These are phyloP conservation scores for Pelecanus crispus DNA, from an alignment of 2,113 vertebrate species.

Conservation along the genomic window DNA sequence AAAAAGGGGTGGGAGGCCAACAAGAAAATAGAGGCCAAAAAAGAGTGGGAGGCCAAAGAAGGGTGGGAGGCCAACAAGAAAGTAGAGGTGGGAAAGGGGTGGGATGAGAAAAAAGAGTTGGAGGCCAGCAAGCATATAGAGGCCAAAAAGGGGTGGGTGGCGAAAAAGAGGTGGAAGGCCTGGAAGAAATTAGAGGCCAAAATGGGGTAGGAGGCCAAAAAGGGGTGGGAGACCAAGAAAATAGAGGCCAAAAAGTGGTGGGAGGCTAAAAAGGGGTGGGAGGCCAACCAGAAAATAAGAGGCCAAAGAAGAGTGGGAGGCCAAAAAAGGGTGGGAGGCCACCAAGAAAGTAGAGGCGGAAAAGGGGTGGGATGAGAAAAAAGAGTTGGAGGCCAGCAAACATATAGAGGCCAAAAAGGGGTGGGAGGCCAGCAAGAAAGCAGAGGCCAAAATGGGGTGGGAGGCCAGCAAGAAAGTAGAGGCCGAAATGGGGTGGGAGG, in stretches of 20 bases:
- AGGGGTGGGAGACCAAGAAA: neutral
- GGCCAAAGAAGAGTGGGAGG: neutral
- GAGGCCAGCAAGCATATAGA: neutral
- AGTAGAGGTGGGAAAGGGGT: too few relatives aligned
- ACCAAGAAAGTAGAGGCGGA: too few relatives aligned
- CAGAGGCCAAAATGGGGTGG: neutral
- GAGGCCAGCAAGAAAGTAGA: too few relatives aligned
- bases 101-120: neutral
- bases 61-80: too few relatives aligned
- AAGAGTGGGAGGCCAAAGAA: neutral
- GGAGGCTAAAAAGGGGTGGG: neutral
- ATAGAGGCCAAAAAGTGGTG: too few relatives aligned
- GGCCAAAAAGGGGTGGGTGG: too few relatives aligned
- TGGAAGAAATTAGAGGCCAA: too few relatives aligned
- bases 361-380: neutral
- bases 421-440: neutral
- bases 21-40: neutral
- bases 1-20: too few relatives aligned
- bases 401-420: neutral
- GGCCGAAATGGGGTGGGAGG: neutral
- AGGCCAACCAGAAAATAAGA: too few relatives aligned
- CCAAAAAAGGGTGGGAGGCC: neutral
- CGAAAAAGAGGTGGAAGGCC: neutral
- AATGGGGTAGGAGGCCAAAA: neutral
- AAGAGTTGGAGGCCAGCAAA: too few relatives aligned